Percentiles rank a stretch among this genome's conserved stretches.
phyloP scores from a whole-genome alignment of 2,888 invertebrate genomes.

The Trichacis sp. region DNA sequence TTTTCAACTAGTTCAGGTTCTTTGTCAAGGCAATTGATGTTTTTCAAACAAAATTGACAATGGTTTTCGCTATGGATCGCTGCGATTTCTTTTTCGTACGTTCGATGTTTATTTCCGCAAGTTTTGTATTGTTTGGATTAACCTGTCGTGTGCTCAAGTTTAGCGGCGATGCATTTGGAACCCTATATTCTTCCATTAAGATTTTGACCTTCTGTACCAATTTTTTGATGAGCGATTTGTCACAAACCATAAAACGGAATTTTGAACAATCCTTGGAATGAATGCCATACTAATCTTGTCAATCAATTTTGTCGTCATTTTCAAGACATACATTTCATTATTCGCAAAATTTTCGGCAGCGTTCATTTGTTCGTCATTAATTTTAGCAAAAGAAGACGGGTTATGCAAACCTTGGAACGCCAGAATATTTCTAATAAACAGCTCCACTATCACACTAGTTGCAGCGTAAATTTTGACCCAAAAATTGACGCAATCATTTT shows the following conservation, averaged over 20 bases:
- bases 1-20: not conserved
- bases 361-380: not conserved
- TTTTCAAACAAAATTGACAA: not conserved
- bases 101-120: not conserved
- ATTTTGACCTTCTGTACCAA: constrained; percentile 3
- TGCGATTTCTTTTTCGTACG: not conserved
- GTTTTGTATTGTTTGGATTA: not conserved
- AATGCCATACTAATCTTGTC: constrained; percentile 6
- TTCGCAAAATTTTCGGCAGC: not conserved
- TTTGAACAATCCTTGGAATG: constrained; percentile 2
- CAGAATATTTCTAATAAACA: constrained; percentile 8
- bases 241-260: constrained; percentile 4
- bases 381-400: not conserved
- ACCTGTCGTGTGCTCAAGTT: not conserved
- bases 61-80: constrained; percentile 5
- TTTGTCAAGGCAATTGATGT: constrained; percentile 1
- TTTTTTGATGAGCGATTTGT: not conserved
- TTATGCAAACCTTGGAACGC: constrained; percentile 5
- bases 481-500: not conserved
- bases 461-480: not conserved
- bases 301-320: constrained; percentile 8
- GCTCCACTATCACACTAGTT: constrained; percentile 7
- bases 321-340: constrained; percentile 5
- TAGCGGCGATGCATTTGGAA: constrained; percentile 5
- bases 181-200: not conserved